Conservation (phyloP, 1,140 invertebrate genomes). For the Melanaphis sacchari region DNA sequence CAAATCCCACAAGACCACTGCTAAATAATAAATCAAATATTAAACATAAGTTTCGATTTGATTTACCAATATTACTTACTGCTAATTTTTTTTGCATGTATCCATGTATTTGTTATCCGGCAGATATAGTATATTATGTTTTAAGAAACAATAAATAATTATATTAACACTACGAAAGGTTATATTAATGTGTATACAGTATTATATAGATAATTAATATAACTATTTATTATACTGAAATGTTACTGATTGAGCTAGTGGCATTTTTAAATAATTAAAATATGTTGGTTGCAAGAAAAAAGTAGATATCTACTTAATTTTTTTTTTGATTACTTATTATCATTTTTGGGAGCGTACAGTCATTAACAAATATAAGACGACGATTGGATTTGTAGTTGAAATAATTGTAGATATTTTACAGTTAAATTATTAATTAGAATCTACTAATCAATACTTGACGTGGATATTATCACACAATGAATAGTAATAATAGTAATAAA, state of each 20-base stretch:
- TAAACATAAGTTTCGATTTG: background rate
- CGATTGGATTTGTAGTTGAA: no score
- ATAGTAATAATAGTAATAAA: no score
- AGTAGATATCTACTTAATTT: no score
- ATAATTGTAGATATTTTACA: no score
- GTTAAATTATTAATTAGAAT: no score
- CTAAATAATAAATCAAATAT: background rate
- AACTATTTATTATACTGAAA: background rate
- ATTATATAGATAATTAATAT: background rate
- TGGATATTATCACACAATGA: no score
- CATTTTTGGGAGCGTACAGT: no score
- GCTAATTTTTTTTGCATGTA: background rate
- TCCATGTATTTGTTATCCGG: background rate
- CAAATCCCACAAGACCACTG: background rate
- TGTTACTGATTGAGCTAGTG: background rate
- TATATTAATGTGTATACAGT: background rate
- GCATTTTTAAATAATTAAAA: no score
- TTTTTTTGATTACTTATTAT: no score
- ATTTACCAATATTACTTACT: background rate
- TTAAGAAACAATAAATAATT: background rate
- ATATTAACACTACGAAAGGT: background rate
- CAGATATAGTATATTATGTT: background rate
- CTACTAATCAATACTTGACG: no score
- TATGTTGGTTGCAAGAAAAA: no score
- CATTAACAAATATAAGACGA: no score